phyloP scores from a whole-genome alignment of 2,797 vertebrate genomes.

The Falco naumanni region DNA sequence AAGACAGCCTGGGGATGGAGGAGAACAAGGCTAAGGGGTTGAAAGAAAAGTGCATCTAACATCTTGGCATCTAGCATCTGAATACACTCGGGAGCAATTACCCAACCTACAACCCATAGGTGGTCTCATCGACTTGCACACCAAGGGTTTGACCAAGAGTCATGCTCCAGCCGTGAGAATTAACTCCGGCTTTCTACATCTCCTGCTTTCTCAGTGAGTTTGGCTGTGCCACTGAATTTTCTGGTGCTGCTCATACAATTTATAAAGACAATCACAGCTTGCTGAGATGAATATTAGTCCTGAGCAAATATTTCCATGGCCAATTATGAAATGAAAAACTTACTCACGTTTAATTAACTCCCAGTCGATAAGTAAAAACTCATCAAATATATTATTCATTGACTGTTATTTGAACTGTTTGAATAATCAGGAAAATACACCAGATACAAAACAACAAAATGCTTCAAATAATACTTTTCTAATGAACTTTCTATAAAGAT shows the following conservation, averaged over 20 bases:
- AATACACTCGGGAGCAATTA: not conserved
- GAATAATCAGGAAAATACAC: not conserved
- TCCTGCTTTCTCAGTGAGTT: not conserved
- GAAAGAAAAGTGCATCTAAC: not conserved
- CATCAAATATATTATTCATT: not conserved
- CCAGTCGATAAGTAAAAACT: not conserved
- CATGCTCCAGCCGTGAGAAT: not conserved
- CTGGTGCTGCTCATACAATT: not conserved
- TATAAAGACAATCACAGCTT: not conserved
- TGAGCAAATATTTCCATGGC: not conserved
- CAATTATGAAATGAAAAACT: not conserved
- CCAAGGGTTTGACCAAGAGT: not conserved
- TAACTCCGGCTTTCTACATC: not conserved
- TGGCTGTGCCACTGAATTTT: not conserved
- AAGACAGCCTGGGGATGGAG: conserved; percentile 87
- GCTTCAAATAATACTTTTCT: not conserved
- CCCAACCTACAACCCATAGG: not conserved
- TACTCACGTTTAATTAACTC: not conserved
- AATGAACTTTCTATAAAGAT: not conserved
- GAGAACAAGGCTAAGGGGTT: not conserved
- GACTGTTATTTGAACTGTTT: not conserved
- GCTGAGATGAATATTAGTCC: not conserved
- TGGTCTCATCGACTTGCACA: not conserved
- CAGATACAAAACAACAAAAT: not conserved
- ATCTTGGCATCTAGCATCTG: too few relatives aligned